Conservation (phyloP, 30 jellyfish, hydroid and myxozoan genomes). For the Hydractinia echinata region DNA sequence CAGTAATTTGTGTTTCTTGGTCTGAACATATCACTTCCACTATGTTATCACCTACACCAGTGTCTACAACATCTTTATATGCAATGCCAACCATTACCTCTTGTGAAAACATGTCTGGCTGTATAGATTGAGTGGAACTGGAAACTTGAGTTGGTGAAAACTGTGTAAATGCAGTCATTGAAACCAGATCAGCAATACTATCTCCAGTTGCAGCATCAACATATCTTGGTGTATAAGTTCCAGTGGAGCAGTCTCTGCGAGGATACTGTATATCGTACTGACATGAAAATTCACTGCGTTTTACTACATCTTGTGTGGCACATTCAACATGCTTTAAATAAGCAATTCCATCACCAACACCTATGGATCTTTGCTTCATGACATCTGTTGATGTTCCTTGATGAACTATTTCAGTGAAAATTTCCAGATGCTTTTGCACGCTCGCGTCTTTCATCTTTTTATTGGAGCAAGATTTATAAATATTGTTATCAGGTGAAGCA, state of each 20-base stretch:
- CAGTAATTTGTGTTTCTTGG: conserved; percentile 28
- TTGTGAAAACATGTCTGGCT: background rate
- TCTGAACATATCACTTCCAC: conserved; percentile 28
- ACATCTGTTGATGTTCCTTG: background rate
- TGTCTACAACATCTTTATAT: conserved; percentile 28
- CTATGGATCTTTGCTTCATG: background rate
- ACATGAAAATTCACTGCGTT: conserved; percentile 12
- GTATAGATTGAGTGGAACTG: background rate
- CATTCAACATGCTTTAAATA: background rate
- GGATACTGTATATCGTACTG: background rate
- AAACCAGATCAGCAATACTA: conserved; percentile 25
- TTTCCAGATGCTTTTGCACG: conserved; percentile 22
- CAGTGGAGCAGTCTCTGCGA: conserved; percentile 36
- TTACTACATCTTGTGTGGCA: background rate
- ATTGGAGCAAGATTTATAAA: background rate
- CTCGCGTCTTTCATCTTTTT: conserved; percentile 2
- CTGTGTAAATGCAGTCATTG: conserved; percentile 36
- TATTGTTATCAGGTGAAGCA: too few species aligned
- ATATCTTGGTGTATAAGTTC: conserved; percentile 21
- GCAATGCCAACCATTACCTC: conserved; percentile 51
- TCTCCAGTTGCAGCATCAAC: conserved; percentile 41
- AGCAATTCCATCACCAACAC: conserved; percentile 17
- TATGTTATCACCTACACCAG: conserved; percentile 61
- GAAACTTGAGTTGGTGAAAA: background rate
- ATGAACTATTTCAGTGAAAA: conserved; percentile 19